Evolutionary conservation across 2,888 invertebrate genomes (phyloP), one percentile per base, ranked within the genome.

Genomic region (Hartigia nigra): DNA sequence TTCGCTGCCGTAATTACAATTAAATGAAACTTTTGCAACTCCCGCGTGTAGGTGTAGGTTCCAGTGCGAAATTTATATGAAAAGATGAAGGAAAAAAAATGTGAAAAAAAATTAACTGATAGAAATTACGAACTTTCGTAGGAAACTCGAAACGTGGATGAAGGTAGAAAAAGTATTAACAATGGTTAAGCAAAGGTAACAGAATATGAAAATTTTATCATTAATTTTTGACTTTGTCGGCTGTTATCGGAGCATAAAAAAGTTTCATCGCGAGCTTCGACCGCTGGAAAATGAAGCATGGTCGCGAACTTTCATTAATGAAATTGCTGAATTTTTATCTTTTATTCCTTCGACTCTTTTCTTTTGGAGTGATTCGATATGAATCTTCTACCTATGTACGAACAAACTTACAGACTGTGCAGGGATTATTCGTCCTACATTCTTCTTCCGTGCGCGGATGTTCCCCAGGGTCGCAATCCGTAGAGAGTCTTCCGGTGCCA

Each of bases 391-490:
- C 9, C 55, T 55, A 55, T 55, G 55, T 55, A 55, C 55, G 55
- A 75, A 70, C 78, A 79, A 76, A 88, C 88, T 91, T 87, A 89
- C 91, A 90, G 79, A 84, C 88, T 69, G 95, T 94, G 86, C 97
- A 97, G 84, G 94, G 94, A 86, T 95, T 95, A 79, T 95, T 96
- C 14, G 96, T 95, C 74, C 95, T 94, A 88, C 97, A 97, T 69
- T 95, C 93, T 87, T 96, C 94, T 69, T 95, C 94, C 82, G 94
- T 93, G 79, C 94, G 93, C 0, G 97, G 97, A 88, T 95, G 94
- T 79, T 94, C 93, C 14, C 92, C 91, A 1, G 94, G 93, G 85
- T 96, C 95, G 89, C 97, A 97, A 86, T 95, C 92, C 79, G 86
- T 84, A 36, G 91, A 90, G 55, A 88, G 84, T 74, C 87, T 84